Evolutionary conservation across 1,140 invertebrate species (phyloP).

Genomic region (Parapsyche elsis): DNA sequence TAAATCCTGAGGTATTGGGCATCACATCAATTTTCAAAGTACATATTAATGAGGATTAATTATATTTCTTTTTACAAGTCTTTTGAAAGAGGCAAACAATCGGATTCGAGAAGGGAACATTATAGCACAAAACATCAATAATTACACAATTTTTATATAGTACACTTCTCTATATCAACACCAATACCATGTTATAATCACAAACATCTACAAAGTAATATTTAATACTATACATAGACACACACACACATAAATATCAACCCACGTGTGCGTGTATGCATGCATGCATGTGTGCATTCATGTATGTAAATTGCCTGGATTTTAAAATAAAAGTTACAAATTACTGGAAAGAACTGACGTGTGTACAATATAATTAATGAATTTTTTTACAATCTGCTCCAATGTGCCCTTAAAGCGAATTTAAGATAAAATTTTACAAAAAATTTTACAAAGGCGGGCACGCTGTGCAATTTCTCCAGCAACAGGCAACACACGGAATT

Average conservation of each 20-base stretch:
- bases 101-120: slow-evolving; percentile 33
- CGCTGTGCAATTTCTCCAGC: slow-evolving; percentile 15
- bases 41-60: not conserved
- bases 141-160: slow-evolving; percentile 40
- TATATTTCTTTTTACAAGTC: slow-evolving; percentile 12
- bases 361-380: slow-evolving; percentile 25
- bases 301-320: not conserved
- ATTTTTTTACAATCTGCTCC: slow-evolving; percentile 12
- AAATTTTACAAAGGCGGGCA: slow-evolving; percentile 37
- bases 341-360: not conserved
- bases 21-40: slow-evolving; percentile 37
- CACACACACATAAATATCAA: slow-evolving; percentile 18
- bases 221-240: slow-evolving; percentile 36
- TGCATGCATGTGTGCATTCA: slow-evolving; percentile 5
- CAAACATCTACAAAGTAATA: slow-evolving; percentile 52
- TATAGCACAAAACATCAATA: slow-evolving; percentile 39
- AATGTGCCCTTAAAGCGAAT: slow-evolving; percentile 25
- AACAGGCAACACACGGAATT: slow-evolving; percentile 30
- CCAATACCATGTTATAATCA: slow-evolving; percentile 53
- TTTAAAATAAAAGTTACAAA: slow-evolving; percentile 1
- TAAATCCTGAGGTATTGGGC: slow-evolving; percentile 44
- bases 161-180: slow-evolving; percentile 52
- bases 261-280: not conserved
- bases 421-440: slow-evolving; percentile 19
- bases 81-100: slow-evolving; percentile 20